Conservation (phyloP, 37 sponge, comb jelly and placozoan genomes). For the Cliona cf. orientalis region DNA sequence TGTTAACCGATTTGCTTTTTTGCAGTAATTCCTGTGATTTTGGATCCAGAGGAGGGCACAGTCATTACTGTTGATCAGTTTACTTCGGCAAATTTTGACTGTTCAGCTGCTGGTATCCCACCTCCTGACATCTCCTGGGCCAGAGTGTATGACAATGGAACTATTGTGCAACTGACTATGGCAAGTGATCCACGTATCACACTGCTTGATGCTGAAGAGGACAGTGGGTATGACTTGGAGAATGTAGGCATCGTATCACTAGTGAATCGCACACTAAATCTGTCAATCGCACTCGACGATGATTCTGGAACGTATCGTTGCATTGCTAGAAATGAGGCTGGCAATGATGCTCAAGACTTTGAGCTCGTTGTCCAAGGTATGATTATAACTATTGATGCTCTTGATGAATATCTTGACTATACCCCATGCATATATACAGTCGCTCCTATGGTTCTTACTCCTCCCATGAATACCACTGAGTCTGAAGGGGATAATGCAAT, state of each 20-base stretch:
- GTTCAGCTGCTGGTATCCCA: constrained; percentile 52
- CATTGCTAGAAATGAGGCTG: constrained; percentile 25
- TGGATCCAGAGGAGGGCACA: not conserved
- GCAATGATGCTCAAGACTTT: constrained; percentile 6
- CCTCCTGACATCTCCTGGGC: constrained; percentile 40
- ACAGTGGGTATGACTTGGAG: not conserved
- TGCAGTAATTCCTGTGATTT: constrained; percentile 10
- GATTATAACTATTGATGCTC: constrained; percentile 3
- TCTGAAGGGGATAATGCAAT: constrained; percentile 2
- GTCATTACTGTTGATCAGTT: constrained; percentile 19
- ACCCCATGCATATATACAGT: constrained; percentile 16
- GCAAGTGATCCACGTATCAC: not conserved
- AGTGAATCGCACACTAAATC: constrained; percentile 11
- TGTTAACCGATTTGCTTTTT: not conserved
- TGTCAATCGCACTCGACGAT: not conserved
- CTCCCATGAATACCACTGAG: constrained; percentile 23
- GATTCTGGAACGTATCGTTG: constrained; percentile 57
- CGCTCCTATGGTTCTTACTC: constrained; percentile 26
- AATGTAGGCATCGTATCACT: not conserved
- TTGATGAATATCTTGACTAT: not conserved
- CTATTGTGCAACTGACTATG: no score
- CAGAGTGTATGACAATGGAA: no score
- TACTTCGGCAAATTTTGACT: constrained; percentile 29
- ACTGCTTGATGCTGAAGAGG: not conserved
- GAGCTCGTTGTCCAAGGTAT: constrained; percentile 50